Evolutionary conservation across 1,140 invertebrate genomes (phyloP), one percentile per base, ranked within the genome.

Genomic region (Dryas iulia): DNA sequence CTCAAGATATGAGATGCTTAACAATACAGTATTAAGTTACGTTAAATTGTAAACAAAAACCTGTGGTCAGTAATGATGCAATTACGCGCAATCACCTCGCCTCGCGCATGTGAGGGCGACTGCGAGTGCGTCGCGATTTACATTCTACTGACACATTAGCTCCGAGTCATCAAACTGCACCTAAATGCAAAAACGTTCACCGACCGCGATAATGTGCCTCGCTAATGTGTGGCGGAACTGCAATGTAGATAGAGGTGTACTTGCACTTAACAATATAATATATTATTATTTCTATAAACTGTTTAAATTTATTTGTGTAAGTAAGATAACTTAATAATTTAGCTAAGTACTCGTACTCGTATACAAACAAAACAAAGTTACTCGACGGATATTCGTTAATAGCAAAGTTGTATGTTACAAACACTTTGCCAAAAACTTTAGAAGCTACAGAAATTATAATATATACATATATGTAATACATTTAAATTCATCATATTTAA

Each of bases 131-230:
- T 21, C 7, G 0, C 39, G 59, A 61, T 61, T 61, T 61, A 53
- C 59, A 61, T 61, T 61, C 39, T 61, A 61, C 8, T 30, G 59
- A 28, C 39, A 47, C 23, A 26, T 52, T 61, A 52, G 39, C 35
- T 23, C 18, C 59, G 59, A 53, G 35, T 47, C 59, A 52, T 61
- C 47, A 47, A 47, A 47, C 39, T 47, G 39, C 25, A 39, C 8
- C 35, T 52, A 26, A 61, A 61, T 10, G 59, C 24, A 25, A 61
- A 52, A 52, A 52, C 59, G 3, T 28, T 33, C 31, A 23, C 24
- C n/a, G n/a, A 60, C 39, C 4, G 11, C n/a, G 59, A 10, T 25
- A 8, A 26, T 26, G 10, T 56, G n/a, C 25, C n/a, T 12, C 24
- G n/a, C 21, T 25, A 25, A 10, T 25, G 21, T 24, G 39, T 5